These are phyloP conservation scores for Listronotus oregonensis DNA, from an alignment of 1,140 invertebrate species.

Conservation along the genomic window DNA sequence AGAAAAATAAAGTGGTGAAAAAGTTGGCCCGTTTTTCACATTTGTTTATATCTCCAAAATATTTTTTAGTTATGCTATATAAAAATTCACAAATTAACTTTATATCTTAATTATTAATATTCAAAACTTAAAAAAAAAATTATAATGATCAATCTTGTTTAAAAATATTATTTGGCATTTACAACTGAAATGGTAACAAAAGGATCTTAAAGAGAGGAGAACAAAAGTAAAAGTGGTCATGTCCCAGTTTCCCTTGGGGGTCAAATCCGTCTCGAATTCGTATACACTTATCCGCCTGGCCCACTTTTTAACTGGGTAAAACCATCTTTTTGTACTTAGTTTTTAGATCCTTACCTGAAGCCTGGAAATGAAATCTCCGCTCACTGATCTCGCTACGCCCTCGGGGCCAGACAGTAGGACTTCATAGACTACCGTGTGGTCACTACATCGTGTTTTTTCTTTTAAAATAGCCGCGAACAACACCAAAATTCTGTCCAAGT, in stretches of 20 bases:
- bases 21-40: too few relatives aligned
- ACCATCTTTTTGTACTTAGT: conserved; percentile 16
- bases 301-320: conserved; percentile 39
- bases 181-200: neutral
- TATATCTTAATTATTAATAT: too few relatives aligned
- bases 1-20: too few relatives aligned
- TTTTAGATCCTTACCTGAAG: conserved; percentile 51
- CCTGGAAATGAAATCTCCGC: conserved; percentile 51
- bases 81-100: too few relatives aligned
- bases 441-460: conserved; percentile 43
- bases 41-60: too few relatives aligned
- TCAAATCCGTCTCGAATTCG: conserved; percentile 44
- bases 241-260: conserved; percentile 40
- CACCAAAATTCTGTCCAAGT: conserved; percentile 51
- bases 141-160: too few relatives aligned
- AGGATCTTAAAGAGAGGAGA: conserved; percentile 21
- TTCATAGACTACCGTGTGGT: conserved; percentile 47
- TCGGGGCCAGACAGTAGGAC: conserved; percentile 45
- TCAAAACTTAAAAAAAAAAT: too few relatives aligned
- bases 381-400: conserved; percentile 42
- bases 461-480: conserved; percentile 52
- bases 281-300: conserved; percentile 40
- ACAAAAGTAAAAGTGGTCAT: conserved; percentile 46
- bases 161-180: conserved; percentile 8
- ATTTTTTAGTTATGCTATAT: too few relatives aligned